Percentiles rank a stretch among this genome's conserved stretches.
phyloP scores from a whole-genome alignment of 1,140 invertebrate genomes.

The Charaxes varanes region DNA sequence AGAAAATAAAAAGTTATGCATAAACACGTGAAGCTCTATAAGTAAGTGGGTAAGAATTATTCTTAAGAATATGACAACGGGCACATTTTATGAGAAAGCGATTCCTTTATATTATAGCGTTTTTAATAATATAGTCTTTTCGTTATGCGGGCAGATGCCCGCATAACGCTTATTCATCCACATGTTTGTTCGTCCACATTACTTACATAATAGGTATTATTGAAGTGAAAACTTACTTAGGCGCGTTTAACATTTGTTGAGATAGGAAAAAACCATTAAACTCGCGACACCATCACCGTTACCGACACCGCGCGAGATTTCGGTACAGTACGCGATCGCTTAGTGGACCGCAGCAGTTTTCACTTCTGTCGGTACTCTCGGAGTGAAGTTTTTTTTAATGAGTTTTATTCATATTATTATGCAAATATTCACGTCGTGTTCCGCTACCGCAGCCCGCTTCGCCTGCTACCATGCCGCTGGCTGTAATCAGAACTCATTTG shows the following conservation, averaged over 20 bases:
- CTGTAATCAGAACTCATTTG: slow-evolving; percentile 27
- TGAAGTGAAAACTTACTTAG: no score
- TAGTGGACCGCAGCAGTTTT: slow-evolving; percentile 1
- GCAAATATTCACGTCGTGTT: slow-evolving; percentile 2
- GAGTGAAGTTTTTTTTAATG: no score
- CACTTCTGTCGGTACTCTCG: no score
- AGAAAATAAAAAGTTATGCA: slow-evolving; percentile 24
- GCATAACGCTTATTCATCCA: no score
- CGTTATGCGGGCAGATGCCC: no score
- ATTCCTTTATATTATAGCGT: not conserved
- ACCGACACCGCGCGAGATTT: no score
- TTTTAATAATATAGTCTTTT: not conserved
- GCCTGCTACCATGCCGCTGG: slow-evolving; percentile 23
- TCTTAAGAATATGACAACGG: slow-evolving; percentile 14
- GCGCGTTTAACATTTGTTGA: no score
- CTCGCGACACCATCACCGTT: no score
- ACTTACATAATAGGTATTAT: no score
- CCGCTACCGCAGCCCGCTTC: slow-evolving; percentile 33
- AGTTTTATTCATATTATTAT: no score
- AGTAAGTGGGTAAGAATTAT: slow-evolving; percentile 25
- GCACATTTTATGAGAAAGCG: slow-evolving; percentile 5
- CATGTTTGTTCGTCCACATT: no score
- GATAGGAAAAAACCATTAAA: no score
- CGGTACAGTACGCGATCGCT: not conserved
- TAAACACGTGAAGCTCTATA: slow-evolving; percentile 25